phyloP scores from a whole-genome alignment of 2,797 vertebrate species.

The Halcyon badia region DNA sequence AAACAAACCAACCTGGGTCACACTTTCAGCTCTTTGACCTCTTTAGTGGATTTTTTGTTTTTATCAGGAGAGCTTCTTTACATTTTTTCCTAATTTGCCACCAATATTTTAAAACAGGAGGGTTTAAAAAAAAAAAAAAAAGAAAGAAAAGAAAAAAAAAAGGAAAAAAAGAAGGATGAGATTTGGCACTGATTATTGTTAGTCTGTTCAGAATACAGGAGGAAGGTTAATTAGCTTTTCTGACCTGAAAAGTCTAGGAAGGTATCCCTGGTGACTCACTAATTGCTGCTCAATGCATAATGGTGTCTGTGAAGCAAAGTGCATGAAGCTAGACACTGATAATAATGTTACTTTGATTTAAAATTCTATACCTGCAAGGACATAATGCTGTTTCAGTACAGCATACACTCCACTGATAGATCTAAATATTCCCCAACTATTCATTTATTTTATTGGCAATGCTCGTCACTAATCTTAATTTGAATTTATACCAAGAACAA shows the following conservation, averaged over 20 bases:
- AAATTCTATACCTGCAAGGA: constrained; percentile 34
- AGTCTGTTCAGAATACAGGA: constrained; percentile 70
- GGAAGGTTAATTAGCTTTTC: constrained; percentile 83
- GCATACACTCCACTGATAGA: constrained; percentile 1
- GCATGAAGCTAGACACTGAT: constrained; percentile 35
- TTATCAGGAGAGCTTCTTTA: constrained; percentile 12
- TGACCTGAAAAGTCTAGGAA: constrained; percentile 76
- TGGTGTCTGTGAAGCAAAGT: constrained; percentile 66
- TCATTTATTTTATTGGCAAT: constrained; percentile 64
- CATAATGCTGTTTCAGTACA: constrained; percentile 30
- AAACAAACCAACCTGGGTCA: constrained; percentile 42
- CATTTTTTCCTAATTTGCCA: constrained; percentile 11
- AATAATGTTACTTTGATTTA: constrained; percentile 46
- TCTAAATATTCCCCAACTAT: constrained; percentile 49
- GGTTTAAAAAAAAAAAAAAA: background rate
- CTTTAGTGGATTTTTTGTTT: constrained; percentile 26
- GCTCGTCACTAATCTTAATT: constrained; percentile 55
- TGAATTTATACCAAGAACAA: constrained; percentile 40
- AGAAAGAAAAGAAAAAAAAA: background rate
- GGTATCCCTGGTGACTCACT: constrained; percentile 77
- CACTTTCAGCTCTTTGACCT: background rate
- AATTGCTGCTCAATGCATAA: constrained; percentile 79
- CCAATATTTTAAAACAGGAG: background rate
- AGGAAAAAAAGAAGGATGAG: background rate
- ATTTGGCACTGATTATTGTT: constrained; percentile 48